Evolutionary conservation across 1,140 invertebrate genomes (phyloP).

Genomic region (Plectrocnemia conspersa): DNA sequence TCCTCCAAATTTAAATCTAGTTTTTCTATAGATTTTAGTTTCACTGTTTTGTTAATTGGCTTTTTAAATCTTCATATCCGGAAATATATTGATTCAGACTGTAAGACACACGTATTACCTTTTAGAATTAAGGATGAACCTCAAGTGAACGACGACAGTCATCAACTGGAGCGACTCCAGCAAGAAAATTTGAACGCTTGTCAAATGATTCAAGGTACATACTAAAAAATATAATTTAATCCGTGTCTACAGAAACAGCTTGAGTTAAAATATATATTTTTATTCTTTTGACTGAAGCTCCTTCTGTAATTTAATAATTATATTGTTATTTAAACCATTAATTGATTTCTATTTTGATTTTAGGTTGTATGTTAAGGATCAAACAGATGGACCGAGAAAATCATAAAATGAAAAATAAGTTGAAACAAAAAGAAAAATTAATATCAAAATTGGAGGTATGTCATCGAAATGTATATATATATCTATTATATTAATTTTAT

Average conservation of each 20-base stretch:
- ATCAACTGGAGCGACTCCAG: slow-evolving; percentile 49
- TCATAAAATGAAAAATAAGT: slow-evolving; percentile 24
- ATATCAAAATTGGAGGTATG: slow-evolving; percentile 23
- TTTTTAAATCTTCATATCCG: too few species aligned
- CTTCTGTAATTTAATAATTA: neutral
- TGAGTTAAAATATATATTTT: neutral
- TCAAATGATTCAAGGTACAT: slow-evolving; percentile 49
- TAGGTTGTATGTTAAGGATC: slow-evolving; percentile 30
- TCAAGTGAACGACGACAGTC: too few species aligned
- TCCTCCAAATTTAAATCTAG: slow-evolving; percentile 42
- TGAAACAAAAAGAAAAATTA: slow-evolving; percentile 26
- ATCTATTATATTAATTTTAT: neutral
- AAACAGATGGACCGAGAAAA: slow-evolving; percentile 29
- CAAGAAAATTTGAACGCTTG: slow-evolving; percentile 62
- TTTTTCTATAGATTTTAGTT: too few species aligned
- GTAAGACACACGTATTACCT: too few species aligned
- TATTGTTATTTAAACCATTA: too few species aligned
- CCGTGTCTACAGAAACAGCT: neutral
- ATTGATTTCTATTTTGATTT: too few species aligned
- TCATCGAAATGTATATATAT: neutral
- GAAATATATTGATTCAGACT: too few species aligned
- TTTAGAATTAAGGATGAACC: too few species aligned
- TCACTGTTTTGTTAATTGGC: too few species aligned
- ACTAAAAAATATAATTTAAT: neutral
- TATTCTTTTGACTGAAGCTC: neutral